Evolutionary conservation across 1,140 invertebrate species (phyloP), one percentile per base, ranked within the genome.

Genomic region (Formica exsecta): DNA sequence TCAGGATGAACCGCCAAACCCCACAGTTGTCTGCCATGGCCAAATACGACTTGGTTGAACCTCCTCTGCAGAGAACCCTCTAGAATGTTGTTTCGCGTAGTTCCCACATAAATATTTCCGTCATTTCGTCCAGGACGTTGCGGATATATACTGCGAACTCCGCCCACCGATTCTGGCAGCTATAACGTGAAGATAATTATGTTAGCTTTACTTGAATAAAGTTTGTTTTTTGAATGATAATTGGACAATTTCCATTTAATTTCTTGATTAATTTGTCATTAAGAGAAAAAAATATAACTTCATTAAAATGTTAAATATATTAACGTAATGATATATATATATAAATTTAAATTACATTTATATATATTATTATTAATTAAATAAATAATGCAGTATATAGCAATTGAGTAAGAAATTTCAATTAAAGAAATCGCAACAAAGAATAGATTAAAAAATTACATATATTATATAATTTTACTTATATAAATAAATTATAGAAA

Each of bases 31-130:
- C 98, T 97, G 59, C 97, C 97, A 94, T 99, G 99, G 3, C 98
- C 98, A 90, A 98, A 98, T 62, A 98, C 96, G n/a, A 98, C 96
- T 95, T 98, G 98, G 90, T 98, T 98, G 92, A 99, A 98, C 92
- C 98, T 96, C 86, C 98, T 96, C 90, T 98, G 98, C 41, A 99
- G 93, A 1, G 98, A 98, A n/a, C 98, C 98, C 94, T 99, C 98
- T 85, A 99, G 95, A 65, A 99, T 98, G 91, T 98, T 98, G 93
- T 99, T 99, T 81, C 97, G 97, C 0, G 98, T 98, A 8, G 98
- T 99, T 19, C 98, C 98, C 8, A 99, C 97, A 92, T 98, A 99
- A 73, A 99, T 97, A 92, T 98, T 98, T 0, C 98, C 98, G 92
- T 99, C 98, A 90, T 98, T 98, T 86, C 97, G 96, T 1, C 97